Percentiles rank a stretch among this genome's conserved stretches.
These are phyloP conservation scores for Elanoides forficatus DNA, from an alignment of 2,113 vertebrate species.

Conservation along the genomic window DNA sequence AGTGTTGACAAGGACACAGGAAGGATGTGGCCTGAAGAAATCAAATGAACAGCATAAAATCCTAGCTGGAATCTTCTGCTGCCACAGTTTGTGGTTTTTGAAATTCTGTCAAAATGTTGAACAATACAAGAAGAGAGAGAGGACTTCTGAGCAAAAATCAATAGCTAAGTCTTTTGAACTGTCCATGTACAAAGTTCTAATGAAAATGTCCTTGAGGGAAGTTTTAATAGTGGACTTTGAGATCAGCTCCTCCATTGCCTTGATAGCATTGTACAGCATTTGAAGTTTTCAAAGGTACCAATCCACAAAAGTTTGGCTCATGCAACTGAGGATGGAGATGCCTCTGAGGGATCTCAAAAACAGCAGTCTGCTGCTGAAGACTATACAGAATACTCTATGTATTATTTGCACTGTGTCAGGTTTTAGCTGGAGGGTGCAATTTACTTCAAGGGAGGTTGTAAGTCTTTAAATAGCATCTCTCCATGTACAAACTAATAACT, in stretches of 20 bases:
- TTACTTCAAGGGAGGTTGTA: constrained; percentile 69
- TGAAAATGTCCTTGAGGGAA: constrained; percentile 73
- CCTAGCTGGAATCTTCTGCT: constrained; percentile 58
- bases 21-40: constrained; percentile 72
- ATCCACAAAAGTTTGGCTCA: constrained; percentile 60
- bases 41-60: constrained; percentile 70
- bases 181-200: constrained; percentile 74
- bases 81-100: constrained; percentile 61
- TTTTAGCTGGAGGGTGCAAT: constrained; percentile 72
- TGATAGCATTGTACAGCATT: constrained; percentile 40
- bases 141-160: constrained; percentile 77
- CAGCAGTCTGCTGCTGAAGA: constrained; percentile 31
- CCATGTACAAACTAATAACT: constrained; percentile 69
- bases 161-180: constrained; percentile 72
- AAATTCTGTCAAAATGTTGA: constrained; percentile 76
- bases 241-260: constrained; percentile 57
- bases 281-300: constrained; percentile 69
- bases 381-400: not conserved
- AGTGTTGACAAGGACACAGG: constrained; percentile 76
- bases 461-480: constrained; percentile 67
- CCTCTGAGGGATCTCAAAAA: constrained; percentile 59
- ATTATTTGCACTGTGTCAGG: constrained; percentile 61
- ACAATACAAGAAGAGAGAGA: constrained; percentile 64
- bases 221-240: constrained; percentile 74
- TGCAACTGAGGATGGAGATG: constrained; percentile 37